Evolutionary conservation across 2,113 vertebrate genomes (phyloP).

Genomic region (Colius striatus): DNA sequence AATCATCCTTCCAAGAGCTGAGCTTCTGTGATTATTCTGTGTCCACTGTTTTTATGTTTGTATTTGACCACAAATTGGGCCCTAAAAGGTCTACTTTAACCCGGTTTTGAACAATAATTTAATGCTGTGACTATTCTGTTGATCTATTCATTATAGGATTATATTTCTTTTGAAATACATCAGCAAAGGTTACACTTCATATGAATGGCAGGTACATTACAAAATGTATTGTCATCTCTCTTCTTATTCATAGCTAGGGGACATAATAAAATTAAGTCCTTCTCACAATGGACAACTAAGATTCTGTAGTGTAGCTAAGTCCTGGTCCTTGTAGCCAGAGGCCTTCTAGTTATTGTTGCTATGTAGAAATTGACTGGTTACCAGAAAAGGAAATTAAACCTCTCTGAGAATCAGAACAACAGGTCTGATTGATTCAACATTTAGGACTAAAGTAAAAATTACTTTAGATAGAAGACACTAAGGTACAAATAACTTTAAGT

Average conservation of each 20-base stretch:
- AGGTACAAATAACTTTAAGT: background rate
- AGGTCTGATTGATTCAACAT: background rate
- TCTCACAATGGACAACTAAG: background rate
- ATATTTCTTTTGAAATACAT: background rate
- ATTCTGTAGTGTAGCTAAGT: background rate
- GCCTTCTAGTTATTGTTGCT: background rate
- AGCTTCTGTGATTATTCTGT: background rate
- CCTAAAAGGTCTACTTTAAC: background rate
- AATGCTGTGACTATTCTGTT: background rate
- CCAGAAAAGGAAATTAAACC: background rate
- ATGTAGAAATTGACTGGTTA: background rate
- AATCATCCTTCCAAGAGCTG: background rate
- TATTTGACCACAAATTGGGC: background rate
- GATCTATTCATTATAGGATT: background rate
- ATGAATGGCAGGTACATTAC: background rate
- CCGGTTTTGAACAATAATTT: background rate
- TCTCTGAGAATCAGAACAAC: background rate
- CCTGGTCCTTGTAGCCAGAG: background rate
- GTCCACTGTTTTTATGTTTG: background rate
- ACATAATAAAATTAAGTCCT: background rate
- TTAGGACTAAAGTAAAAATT: background rate
- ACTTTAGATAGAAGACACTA: background rate
- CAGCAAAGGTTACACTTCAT: background rate
- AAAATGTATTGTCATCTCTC: background rate
- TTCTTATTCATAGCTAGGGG: background rate